Evolutionary conservation across 2,113 vertebrate species (phyloP).

Genomic region (Pimephales promelas): DNA sequence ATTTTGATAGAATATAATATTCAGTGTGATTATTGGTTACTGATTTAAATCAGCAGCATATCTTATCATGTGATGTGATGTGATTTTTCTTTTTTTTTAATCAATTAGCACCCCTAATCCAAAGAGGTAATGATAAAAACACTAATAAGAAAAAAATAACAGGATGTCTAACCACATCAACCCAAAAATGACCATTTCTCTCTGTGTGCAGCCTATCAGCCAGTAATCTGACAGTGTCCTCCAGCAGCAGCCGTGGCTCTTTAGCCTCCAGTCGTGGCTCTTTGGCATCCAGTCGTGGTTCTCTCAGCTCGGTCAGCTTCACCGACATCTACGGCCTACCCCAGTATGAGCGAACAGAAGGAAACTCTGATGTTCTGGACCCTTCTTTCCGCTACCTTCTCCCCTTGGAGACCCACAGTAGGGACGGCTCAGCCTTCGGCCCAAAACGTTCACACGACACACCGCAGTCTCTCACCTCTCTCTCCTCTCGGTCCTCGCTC

Average conservation of each 20-base stretch:
- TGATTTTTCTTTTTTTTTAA: not conserved
- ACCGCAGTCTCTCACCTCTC: slow-evolving; percentile 90
- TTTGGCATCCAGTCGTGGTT: slow-evolving; percentile 92
- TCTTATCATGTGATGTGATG: not conserved
- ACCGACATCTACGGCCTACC: slow-evolving; percentile 96
- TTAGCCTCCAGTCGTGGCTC: slow-evolving; percentile 94
- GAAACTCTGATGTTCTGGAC: slow-evolving; percentile 67
- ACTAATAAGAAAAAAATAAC: too few relatives aligned
- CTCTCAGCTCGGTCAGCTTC: slow-evolving; percentile 96
- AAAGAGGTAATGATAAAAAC: too few relatives aligned
- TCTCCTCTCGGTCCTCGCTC: slow-evolving; percentile 93
- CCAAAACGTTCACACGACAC: slow-evolving; percentile 88
- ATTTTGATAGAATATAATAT: not conserved
- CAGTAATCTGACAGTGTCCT: slow-evolving; percentile 93
- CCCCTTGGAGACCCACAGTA: slow-evolving; percentile 78
- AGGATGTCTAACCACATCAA: slow-evolving; percentile 10
- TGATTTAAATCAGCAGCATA: not conserved
- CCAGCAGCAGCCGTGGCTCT: slow-evolving; percentile 94
- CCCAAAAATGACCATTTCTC: not conserved
- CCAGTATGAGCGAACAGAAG: slow-evolving; percentile 87
- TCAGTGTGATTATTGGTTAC: not conserved
- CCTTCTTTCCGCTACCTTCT: slow-evolving; percentile 86
- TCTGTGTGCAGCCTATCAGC: slow-evolving; percentile 84
- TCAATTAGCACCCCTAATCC: too few relatives aligned
- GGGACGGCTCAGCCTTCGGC: slow-evolving; percentile 75